Base-by-base conservation (phyloP, 2,888 invertebrate species). In the Trichopoda pennipes region DNA sequence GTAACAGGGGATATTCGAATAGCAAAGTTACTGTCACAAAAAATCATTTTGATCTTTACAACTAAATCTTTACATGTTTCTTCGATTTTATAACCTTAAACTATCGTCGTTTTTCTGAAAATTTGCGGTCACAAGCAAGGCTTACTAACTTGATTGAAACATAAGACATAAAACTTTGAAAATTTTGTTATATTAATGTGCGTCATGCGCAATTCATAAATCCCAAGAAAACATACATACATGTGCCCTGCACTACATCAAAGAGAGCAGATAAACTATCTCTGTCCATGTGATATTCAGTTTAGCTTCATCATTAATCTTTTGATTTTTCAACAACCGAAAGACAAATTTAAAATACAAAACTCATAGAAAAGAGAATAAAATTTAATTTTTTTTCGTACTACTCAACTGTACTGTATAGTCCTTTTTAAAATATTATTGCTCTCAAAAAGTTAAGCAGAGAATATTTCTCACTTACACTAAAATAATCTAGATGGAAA, bases 361-460 rank as follows among this genome's bases (percentile, higher is more conserved):
- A 69, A 55, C 49, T 49, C 63, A 77, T 77, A 70, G 77, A 70
- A 77, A 77, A 70, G 51, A 10, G 55, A 55, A 77, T 19, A 49
- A 49, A 49, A 70, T 49, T 38, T 9, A 16, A n/a, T 55, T 49
- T 70, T 23, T 17, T 38, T 23, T 32, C 0, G 14, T 16, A 38
- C 16, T 17, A 17, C 6, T 42, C 4, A 51, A 58, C 23, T 12
- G 10, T 58, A 35, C 19, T 12, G 19, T 56, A 55, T 32, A 8
- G 1, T 6, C 28, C 9, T 14, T 23, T 44, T 0, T 53, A 0
- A 21, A 23, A 17, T 38, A 38, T 23, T 12, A 28, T 6, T 17
- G 7, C 42, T 55, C 55, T 47, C 10, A 47, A 38, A 35, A 58
- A 14, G 6, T 19, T 38, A 23, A 19, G 12, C n/a, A 16, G 8